Conservation (phyloP, 2,797 vertebrate species). For the Hipposideros larvatus region DNA sequence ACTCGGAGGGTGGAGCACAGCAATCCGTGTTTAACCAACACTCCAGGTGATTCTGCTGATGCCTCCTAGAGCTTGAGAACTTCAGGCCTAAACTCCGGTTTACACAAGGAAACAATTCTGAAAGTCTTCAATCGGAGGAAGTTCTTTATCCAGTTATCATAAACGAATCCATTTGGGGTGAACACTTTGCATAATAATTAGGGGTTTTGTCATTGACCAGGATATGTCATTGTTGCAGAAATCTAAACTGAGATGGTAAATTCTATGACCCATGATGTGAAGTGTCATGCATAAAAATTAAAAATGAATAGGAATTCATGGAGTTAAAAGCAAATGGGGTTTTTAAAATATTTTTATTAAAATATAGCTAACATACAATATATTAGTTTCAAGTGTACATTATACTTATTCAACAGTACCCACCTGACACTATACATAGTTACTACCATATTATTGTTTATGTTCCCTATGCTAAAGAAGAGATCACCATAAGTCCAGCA, state of each 20-base stretch:
- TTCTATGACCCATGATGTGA: neutral
- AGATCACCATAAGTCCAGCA: no score
- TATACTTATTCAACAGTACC: no score
- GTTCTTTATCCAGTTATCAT: neutral
- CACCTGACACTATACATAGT: no score
- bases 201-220: neutral
- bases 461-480: no score
- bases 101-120: neutral
- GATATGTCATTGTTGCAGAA: neutral
- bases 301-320: neutral
- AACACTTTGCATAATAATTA: neutral
- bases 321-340: constrained; percentile 27
- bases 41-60: neutral
- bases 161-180: neutral
- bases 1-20: neutral
- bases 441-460: no score
- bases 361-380: no score
- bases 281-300: neutral
- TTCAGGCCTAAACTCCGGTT: neutral
- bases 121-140: neutral
- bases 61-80: neutral
- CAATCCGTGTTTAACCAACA: neutral
- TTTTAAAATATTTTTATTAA: neutral
- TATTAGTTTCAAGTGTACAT: no score
- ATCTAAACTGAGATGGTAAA: constrained; percentile 17